Evolutionary conservation across 2,113 vertebrate species (phyloP).

Genomic region (Xyrauchen texanus): DNA sequence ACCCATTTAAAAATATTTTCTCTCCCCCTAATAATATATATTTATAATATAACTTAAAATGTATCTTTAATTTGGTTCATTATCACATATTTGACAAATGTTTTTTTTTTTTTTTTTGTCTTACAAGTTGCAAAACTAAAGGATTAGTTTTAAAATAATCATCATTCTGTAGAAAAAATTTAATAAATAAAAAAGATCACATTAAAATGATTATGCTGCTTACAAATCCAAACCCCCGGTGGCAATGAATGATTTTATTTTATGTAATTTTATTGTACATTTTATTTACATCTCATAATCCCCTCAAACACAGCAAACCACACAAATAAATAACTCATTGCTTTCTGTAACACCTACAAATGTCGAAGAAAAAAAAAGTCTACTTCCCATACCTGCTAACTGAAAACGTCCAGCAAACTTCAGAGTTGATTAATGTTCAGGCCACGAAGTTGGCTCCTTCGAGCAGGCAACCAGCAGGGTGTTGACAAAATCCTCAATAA

Average conservation of each 20-base stretch:
- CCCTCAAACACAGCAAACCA: slow-evolving; percentile 12
- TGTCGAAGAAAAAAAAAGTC: background rate
- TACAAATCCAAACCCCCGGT: background rate
- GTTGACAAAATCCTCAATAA: slow-evolving; percentile 72
- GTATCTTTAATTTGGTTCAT: background rate
- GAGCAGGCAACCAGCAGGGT: slow-evolving; percentile 58
- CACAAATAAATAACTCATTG: slow-evolving; percentile 5
- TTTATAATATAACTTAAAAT: too few species aligned
- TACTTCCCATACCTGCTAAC: slow-evolving; percentile 62
- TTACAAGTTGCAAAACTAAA: too few species aligned
- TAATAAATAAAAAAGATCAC: background rate
- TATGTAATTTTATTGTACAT: too few species aligned
- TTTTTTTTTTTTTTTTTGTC: too few species aligned
- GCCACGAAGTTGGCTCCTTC: slow-evolving; percentile 51
- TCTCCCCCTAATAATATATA: background rate
- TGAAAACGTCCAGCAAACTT: slow-evolving; percentile 55
- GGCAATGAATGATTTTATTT: slow-evolving; percentile 6
- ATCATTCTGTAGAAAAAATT: too few species aligned
- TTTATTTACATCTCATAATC: slow-evolving; percentile 14
- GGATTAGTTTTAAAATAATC: too few species aligned
- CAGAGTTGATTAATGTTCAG: slow-evolving; percentile 47
- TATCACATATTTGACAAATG: background rate
- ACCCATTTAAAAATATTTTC: too few species aligned
- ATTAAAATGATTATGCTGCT: background rate
- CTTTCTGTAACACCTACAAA: background rate